These are phyloP conservation scores for Chrysina gloriosa DNA, from an alignment of 2,888 invertebrate species.

Conservation along the genomic window DNA sequence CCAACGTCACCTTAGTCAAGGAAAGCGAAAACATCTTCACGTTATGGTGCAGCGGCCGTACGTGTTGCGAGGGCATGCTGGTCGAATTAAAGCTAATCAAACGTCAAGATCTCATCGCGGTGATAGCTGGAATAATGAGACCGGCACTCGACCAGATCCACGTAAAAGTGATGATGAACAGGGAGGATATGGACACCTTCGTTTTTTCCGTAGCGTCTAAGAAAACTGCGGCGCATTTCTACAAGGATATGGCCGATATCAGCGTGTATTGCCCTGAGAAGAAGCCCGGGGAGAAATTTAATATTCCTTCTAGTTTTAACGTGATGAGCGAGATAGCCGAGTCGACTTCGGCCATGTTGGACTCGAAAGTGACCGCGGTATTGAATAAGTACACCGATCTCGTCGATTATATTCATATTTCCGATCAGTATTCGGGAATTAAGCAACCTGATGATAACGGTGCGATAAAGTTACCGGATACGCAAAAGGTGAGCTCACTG, in stretches of 20 bases:
- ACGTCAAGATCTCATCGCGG: conserved; percentile 93
- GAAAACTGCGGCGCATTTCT: conserved; percentile 83
- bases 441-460: conserved; percentile 83
- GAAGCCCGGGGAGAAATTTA: conserved; percentile 60
- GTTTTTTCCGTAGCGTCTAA: conserved; percentile 93
- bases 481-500: conserved; percentile 57
- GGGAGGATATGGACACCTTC: conserved; percentile 93
- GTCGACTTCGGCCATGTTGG: conserved; percentile 85
- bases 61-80: conserved; percentile 96
- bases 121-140: conserved; percentile 84
- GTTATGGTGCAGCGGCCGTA: conserved; percentile 95
- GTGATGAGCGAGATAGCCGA: conserved; percentile 93
- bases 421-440: conserved; percentile 94
- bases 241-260: conserved; percentile 94
- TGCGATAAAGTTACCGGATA: conserved; percentile 61
- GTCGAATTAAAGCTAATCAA: conserved; percentile 95
- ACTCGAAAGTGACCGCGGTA: conserved; percentile 81
- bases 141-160: conserved; percentile 90
- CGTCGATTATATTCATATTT: conserved; percentile 96
- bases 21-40: conserved; percentile 96
- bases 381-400: conserved; percentile 83
- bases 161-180: conserved; percentile 86
- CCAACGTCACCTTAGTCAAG: conserved; percentile 76
- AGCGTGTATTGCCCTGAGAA: conserved; percentile 62
- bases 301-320: conserved; percentile 66